These are phyloP conservation scores for Drosophila kurseongensis DNA, from an alignment of 1,140 invertebrate genomes.

Conservation along the genomic window DNA sequence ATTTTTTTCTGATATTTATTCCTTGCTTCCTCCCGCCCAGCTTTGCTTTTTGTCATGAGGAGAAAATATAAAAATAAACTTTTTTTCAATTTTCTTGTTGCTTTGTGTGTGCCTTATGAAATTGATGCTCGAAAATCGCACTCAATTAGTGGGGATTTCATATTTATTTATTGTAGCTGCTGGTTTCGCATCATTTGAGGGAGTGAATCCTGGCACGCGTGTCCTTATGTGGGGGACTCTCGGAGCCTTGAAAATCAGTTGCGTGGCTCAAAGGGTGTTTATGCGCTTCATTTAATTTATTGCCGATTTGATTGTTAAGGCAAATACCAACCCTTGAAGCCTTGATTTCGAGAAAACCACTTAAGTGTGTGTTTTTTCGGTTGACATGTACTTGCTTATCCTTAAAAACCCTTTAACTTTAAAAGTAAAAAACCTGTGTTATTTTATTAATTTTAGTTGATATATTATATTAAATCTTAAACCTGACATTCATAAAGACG, in stretches of 20 bases:
- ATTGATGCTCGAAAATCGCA: slow-evolving; percentile 82
- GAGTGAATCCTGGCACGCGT: slow-evolving; percentile 48
- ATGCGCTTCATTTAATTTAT: slow-evolving; percentile 65
- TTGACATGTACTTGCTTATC: not conserved
- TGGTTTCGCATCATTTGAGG: slow-evolving; percentile 25
- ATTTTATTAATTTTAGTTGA: no score
- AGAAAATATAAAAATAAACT: slow-evolving; percentile 56
- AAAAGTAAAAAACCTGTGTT: no score
- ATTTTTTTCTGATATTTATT: slow-evolving; percentile 62
- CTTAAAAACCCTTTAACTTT: not conserved
- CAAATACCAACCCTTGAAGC: not conserved
- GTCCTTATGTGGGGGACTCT: slow-evolving; percentile 12
- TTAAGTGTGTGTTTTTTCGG: not conserved
- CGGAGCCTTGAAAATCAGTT: slow-evolving; percentile 32
- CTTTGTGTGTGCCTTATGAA: slow-evolving; percentile 70
- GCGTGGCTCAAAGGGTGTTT: slow-evolving; percentile 63
- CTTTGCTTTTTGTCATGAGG: slow-evolving; percentile 9
- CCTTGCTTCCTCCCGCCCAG: slow-evolving; percentile 44
- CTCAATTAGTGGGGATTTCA: slow-evolving; percentile 80
- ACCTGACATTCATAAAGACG: not conserved
- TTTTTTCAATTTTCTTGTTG: slow-evolving; percentile 65
- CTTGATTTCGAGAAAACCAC: not conserved
- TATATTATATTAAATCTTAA: no score
- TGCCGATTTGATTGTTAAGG: slow-evolving; percentile 52
- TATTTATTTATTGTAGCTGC: slow-evolving; percentile 75